Conservation (phyloP, 2,113 vertebrate species). For the Gallinago jamesoni region DNA sequence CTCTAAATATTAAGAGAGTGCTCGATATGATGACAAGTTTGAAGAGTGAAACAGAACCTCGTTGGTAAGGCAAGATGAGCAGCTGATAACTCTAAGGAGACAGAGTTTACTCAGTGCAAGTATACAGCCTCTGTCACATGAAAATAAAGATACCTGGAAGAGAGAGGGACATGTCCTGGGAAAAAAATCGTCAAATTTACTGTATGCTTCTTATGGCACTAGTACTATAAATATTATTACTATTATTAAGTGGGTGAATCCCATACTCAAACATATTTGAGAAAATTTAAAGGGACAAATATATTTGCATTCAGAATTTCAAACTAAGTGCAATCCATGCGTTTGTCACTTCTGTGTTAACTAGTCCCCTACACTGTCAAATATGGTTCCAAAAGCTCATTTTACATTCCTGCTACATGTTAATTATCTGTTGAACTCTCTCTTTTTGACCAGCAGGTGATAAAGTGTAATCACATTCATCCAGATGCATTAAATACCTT, state of each 20-base stretch:
- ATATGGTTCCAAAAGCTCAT: not conserved
- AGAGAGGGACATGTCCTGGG: fast-evolving
- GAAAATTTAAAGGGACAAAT: not conserved
- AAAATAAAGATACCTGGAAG: not conserved
- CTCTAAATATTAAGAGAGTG: not conserved
- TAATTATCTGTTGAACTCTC: constrained; percentile 8
- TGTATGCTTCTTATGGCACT: not conserved
- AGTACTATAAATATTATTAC: not conserved
- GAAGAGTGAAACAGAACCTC: not conserved
- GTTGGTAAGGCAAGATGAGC: not conserved
- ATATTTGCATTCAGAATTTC: not conserved
- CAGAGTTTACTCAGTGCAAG: not conserved
- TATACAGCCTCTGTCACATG: not conserved
- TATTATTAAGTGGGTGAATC: not conserved
- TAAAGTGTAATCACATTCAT: not conserved
- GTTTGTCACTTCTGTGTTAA: not conserved
- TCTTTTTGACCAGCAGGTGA: not conserved
- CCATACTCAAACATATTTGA: not conserved
- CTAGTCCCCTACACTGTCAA: not conserved
- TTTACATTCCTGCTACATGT: not conserved
- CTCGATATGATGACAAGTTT: not conserved
- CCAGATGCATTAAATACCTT: not conserved
- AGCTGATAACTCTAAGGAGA: not conserved
- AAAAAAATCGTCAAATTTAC: not conserved
- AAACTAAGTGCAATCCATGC: not conserved